Evolutionary conservation across 2,888 invertebrate species (phyloP), one percentile per base, ranked within the genome.

Genomic region (Conistra vaccinii): DNA sequence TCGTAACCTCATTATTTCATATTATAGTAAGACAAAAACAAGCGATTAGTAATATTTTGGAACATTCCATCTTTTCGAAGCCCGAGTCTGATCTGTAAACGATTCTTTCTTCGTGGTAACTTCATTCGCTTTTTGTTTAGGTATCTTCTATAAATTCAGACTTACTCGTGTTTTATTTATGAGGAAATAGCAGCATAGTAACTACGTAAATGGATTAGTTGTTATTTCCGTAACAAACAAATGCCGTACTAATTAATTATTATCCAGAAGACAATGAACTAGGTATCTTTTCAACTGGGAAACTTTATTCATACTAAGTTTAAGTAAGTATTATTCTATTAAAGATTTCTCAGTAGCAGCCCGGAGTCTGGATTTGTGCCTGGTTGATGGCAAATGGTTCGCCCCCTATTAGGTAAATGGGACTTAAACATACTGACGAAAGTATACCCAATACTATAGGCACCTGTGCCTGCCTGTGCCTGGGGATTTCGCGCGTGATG

Each of bases 1-100:
- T 80, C 67, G 66, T 76, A 81, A 81, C 72, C 76, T 84, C 76
- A 76, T 71, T 72, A 76, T 53, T 80, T 61, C 32, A 45, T 57
- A 39, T 42, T 45, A 7, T 66, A 26, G 14, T 23, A 20, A 55
- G 39, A 63, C 73, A 62, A 83, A 58, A 79, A 79, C 81, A 83
- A 79, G 61, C 53, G 61, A 29, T 81, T 74, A 42, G 53, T 74
- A 39, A 79, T 26, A 60, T 26, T 76, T 82, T 29, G 63, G 76
- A 82, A 82, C 77, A 63, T 82, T 79, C 77, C 77, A 68, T 58
- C 12, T 29, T 26, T 65, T 58, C 14, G 53, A n/a, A n/a, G n/a
- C n/a, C n/a, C 17, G 14, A 39, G 63, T 65, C 61, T 73, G 73
- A 51, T 17, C 2, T 73, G 53, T 42, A 67, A 32, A 51, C 4